phyloP scores from a whole-genome alignment of 2,797 vertebrate genomes.

The Balearica regulorum region DNA sequence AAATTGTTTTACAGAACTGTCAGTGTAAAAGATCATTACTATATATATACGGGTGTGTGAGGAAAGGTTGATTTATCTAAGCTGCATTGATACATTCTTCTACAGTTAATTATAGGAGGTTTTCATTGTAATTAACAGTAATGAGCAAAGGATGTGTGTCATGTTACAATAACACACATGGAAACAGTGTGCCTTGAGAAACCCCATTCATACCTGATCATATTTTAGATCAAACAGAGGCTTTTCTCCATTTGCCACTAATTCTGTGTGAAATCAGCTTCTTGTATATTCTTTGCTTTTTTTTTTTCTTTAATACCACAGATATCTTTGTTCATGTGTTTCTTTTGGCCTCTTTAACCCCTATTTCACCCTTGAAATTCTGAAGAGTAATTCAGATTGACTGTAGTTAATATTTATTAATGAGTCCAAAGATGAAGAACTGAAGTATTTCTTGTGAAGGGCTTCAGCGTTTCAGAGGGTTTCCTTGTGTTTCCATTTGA shows the following conservation, averaged over 20 bases:
- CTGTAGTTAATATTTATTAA: slow-evolving; percentile 5
- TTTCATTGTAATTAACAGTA: slow-evolving; percentile 43
- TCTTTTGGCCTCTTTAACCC: not conserved
- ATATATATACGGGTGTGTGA: not conserved
- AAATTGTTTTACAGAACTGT: not conserved
- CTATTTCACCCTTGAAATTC: not conserved
- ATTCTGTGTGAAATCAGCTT: not conserved
- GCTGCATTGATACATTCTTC: not conserved
- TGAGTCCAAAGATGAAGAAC: not conserved
- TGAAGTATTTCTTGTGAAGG: not conserved
- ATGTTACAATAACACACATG: not conserved
- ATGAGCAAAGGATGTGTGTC: not conserved
- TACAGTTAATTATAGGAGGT: slow-evolving; percentile 26
- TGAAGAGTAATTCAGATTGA: not conserved
- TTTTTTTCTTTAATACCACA: not conserved
- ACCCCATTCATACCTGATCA: not conserved
- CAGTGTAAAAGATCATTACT: not conserved
- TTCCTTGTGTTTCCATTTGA: not conserved
- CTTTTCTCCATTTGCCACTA: not conserved
- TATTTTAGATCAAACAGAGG: not conserved
- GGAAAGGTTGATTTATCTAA: not conserved
- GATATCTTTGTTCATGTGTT: not conserved
- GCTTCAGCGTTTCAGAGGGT: not conserved
- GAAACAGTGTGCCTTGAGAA: not conserved
- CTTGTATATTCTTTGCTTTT: not conserved